Evolutionary conservation across 2,797 vertebrate species (phyloP), one percentile per base, ranked within the genome.

Genomic region (Spinus pinus): DNA sequence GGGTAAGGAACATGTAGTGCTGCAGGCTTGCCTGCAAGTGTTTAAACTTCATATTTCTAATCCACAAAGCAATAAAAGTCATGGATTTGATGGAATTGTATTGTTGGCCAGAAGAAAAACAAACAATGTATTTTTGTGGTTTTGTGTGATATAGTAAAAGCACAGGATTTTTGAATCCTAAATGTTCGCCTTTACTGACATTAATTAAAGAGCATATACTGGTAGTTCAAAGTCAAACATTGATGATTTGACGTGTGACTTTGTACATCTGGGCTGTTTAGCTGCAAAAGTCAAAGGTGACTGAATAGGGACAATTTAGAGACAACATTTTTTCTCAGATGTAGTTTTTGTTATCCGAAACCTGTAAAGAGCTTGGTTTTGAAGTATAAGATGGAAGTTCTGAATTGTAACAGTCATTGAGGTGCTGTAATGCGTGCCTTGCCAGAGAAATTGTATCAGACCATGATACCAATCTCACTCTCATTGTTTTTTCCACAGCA

Each of bases 1-100:
- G 99, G 98, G 99, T 99, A 98, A 98, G 98, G 66, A 94, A 69
- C 2, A 1, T 49, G 25, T 37, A 80, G 37, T 86, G 31, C 79
- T 91, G 16, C 30, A 10, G 73, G 28, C 50, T 67, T 83, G 13
- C 23, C 46, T 96, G 50, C 72, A 83, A 14, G 23, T 69, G 27
- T 70, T 85, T 77, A 16, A 80, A 88, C 35, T 64, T 79, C 46
- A 9, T 27, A 3, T 69, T 81, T 78, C 66, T 79, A 58, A 86
- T 90, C 69, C 35, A 37, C 9, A 23, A 66, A 84, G 51, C 12
- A 73, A 7, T 54, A 17, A 7, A 51, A 88, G 60, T 58, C 0
- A 0, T 51, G 56, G 12, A 37, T 88, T 92, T 94, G 46, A 39
- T 91, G 61, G 44, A 81, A 79, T 14, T 65, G 7, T 58, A 3